These are phyloP conservation scores for Melanotaenia duboulayi DNA, from an alignment of 2,113 vertebrate species.

Conservation along the genomic window DNA sequence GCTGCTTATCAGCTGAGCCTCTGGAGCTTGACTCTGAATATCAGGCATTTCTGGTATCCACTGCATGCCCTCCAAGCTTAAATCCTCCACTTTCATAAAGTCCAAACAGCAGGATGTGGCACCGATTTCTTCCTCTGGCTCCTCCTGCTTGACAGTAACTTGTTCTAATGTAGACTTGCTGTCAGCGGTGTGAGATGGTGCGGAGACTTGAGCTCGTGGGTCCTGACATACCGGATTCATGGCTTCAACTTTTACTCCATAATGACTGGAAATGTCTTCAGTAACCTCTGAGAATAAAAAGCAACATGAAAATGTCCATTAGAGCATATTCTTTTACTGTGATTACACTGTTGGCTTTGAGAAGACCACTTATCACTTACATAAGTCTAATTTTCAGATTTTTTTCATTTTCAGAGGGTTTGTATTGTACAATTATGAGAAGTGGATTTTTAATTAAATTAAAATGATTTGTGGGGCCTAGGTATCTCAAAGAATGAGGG, in stretches of 20 bases:
- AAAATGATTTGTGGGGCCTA: too few species aligned
- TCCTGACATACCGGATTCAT: conserved; percentile 12
- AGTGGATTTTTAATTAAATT: too few species aligned
- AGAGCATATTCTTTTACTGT: too few species aligned
- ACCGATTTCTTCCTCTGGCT: conserved; percentile 6
- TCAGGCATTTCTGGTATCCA: conserved; percentile 68
- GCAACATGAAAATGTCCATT: too few species aligned
- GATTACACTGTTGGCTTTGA: too few species aligned
- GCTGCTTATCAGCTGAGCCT: conserved; percentile 27
- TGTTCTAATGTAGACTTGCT: conserved; percentile 3
- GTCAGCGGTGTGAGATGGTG: not conserved
- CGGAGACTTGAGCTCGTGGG: not conserved
- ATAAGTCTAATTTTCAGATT: too few species aligned
- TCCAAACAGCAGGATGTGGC: conserved; percentile 44
- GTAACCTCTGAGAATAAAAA: conserved; percentile 41
- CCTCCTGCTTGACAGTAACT: conserved; percentile 72
- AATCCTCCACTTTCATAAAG: conserved; percentile 53
- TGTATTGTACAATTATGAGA: too few species aligned
- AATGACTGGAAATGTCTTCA: conserved; percentile 5
- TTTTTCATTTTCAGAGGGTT: too few species aligned
- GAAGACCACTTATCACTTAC: too few species aligned
- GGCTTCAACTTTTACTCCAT: conserved; percentile 39
- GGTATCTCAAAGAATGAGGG: too few species aligned
- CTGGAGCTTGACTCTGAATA: conserved; percentile 36
- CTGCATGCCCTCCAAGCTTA: conserved; percentile 62